Evolutionary conservation across 2,888 invertebrate genomes (phyloP).

Genomic region (Polylopha cassiicola): DNA sequence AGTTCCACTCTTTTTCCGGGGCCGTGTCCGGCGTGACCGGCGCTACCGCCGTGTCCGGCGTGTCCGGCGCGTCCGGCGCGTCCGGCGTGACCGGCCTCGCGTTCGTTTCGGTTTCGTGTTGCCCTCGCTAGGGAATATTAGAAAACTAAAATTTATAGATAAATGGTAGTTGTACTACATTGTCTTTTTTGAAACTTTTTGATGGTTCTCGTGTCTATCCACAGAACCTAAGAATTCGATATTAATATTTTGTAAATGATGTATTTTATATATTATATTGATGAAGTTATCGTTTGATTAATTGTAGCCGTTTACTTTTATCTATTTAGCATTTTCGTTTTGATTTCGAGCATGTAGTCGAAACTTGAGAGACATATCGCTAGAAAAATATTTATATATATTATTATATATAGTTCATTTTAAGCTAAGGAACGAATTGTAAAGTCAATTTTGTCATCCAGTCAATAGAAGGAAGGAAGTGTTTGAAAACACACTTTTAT

Average conservation of each 20-base stretch:
- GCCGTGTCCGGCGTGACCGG: neutral
- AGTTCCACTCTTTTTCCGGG: neutral
- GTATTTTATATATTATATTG: constrained; percentile 73
- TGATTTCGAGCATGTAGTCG: constrained; percentile 60
- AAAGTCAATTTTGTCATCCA: constrained; percentile 48
- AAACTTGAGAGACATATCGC: constrained; percentile 74
- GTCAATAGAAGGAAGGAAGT: constrained; percentile 48
- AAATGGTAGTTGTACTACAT: constrained; percentile 24
- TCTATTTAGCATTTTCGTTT: constrained; percentile 52
- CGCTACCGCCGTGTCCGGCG: too few relatives aligned
- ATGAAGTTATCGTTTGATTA: constrained; percentile 48
- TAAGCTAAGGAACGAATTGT: constrained; percentile 24
- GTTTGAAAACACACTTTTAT: too few relatives aligned
- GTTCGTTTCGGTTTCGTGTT: neutral
- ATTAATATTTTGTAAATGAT: constrained; percentile 68
- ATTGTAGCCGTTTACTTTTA: constrained; percentile 43
- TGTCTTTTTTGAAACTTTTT: constrained; percentile 73
- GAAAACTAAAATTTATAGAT: too few relatives aligned
- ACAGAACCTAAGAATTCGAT: constrained; percentile 40
- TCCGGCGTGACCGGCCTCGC: neutral
- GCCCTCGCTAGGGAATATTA: too few relatives aligned
- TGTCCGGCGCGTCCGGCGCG: too few relatives aligned
- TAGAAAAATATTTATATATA: constrained; percentile 65
- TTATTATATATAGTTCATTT: constrained; percentile 43
- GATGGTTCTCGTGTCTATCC: constrained; percentile 38